Percentiles rank a stretch among this genome's conserved stretches.
phyloP scores from a whole-genome alignment of 2,888 invertebrate genomes.

The Adineta ricciae region DNA sequence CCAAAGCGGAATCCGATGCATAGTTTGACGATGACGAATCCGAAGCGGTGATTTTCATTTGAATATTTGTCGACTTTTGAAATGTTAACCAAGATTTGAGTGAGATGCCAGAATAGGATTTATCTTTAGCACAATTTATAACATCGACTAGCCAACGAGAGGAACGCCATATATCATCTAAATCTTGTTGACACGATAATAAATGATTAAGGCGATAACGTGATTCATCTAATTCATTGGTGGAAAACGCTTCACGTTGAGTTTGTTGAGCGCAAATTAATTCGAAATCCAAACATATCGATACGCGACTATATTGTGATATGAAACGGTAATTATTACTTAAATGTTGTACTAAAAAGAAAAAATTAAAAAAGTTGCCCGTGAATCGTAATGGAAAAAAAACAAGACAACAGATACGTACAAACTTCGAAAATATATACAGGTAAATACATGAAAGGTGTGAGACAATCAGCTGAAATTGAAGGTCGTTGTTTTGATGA shows the following conservation, averaged over 20 bases:
- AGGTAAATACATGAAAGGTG: conserved; percentile 60
- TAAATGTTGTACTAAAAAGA: conserved; percentile 80
- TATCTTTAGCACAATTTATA: conserved; percentile 80
- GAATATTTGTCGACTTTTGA: background rate
- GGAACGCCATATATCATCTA: conserved; percentile 82
- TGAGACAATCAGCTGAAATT: background rate
- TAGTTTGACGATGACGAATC: background rate
- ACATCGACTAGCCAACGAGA: conserved; percentile 92
- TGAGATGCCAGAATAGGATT: conserved; percentile 41
- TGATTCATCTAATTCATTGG: conserved; percentile 71
- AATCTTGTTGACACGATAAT: conserved; percentile 69
- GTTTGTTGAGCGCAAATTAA: conserved; percentile 80
- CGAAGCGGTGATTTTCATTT: background rate
- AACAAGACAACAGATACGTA: conserved; percentile 44
- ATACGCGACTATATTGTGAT: conserved; percentile 77
- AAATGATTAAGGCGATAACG: conserved; percentile 72
- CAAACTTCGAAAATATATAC: conserved; percentile 65
- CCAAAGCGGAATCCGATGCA: background rate
- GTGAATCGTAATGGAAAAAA: too few relatives aligned
- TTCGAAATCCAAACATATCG: conserved; percentile 83
- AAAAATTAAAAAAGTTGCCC: conserved; percentile 44
- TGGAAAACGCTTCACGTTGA: conserved; percentile 72
- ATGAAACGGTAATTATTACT: conserved; percentile 85
- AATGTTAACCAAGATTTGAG: conserved; percentile 11
- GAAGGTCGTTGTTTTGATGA: background rate